Base-by-base conservation (phyloP, 2,888 invertebrate genomes). In the Scaptomyza tumidula region DNA sequence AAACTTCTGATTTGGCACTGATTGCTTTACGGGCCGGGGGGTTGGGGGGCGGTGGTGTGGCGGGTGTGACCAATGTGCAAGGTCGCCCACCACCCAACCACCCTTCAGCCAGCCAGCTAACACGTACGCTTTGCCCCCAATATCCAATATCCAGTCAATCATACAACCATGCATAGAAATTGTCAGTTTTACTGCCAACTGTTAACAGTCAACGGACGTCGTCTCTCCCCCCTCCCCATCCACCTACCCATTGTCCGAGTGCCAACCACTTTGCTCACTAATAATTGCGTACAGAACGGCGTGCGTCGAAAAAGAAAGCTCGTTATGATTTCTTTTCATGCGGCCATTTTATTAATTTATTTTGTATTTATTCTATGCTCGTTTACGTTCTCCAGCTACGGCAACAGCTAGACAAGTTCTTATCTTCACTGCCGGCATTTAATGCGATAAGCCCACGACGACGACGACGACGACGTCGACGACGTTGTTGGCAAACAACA, bases 1-100 rank as follows among this genome's bases (percentile, higher is more conserved):
- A 86, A 83, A 86, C 79, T 89, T 85, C 75, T 89, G 86, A 86
- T 86, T 86, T 86, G 88, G 76, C 89, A 76, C 88, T 86, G 86
- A 86, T 86, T 86, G 89, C 88, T 80, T 86, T 74, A 64, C 73
- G 73, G 65, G 59, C 54, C 37, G 7, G 37, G n/a, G 6, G 11
- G 37, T 37, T 37, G 6, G 14, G 9, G 9, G 41, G 41, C 16
- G 16, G n/a, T n/a, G 11, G 37, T 37, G n/a, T 37, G 2, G 14
- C 39, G n/a, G 41, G 41, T 41, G 16, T 41, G 41, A 6, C 39
- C 39, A 7, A 29, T 44, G 19, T 41, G 46, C 56, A 56, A 56
- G 55, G 50, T 37, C 52, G 9, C 39, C 39, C 14, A 16, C 24
- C 24, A 24, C 24, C 24, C 24, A 3, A 4, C 24, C 0, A 24